phyloP scores from a whole-genome alignment of 2,113 vertebrate species.

The Rattus rattus region DNA sequence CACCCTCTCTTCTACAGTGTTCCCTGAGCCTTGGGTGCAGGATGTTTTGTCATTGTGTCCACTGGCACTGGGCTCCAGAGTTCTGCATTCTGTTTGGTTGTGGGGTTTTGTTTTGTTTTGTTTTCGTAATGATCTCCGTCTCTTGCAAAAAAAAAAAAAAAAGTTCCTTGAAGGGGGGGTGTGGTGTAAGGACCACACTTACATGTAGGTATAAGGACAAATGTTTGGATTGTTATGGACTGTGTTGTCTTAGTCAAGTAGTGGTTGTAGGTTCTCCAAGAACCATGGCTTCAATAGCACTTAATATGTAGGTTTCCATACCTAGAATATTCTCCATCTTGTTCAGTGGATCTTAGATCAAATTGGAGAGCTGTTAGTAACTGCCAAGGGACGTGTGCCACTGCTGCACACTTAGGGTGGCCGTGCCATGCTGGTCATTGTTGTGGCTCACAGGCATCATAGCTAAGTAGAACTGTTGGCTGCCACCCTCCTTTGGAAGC shows the following conservation, averaged over 20 bases:
- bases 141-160: background rate
- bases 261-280: background rate
- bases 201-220: background rate
- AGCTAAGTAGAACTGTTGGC: background rate
- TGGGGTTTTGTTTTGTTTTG: too few species aligned
- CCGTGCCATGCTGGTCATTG: background rate
- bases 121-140: background rate
- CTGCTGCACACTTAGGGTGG: background rate
- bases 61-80: background rate
- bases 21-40: background rate
- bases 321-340: background rate
- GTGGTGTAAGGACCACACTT: background rate
- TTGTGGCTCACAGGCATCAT: background rate
- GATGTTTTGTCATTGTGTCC: too few species aligned
- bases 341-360: background rate
- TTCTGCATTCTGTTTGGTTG: background rate
- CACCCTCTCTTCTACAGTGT: background rate
- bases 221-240: background rate
- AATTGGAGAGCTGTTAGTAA: background rate
- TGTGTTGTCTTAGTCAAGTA: background rate
- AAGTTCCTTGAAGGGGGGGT: background rate
- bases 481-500: background rate
- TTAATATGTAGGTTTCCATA: background rate
- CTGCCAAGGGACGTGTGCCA: background rate
- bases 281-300: background rate